Evolutionary conservation across 1,140 invertebrate genomes (phyloP).

Genomic region (Uloborus diversus): DNA sequence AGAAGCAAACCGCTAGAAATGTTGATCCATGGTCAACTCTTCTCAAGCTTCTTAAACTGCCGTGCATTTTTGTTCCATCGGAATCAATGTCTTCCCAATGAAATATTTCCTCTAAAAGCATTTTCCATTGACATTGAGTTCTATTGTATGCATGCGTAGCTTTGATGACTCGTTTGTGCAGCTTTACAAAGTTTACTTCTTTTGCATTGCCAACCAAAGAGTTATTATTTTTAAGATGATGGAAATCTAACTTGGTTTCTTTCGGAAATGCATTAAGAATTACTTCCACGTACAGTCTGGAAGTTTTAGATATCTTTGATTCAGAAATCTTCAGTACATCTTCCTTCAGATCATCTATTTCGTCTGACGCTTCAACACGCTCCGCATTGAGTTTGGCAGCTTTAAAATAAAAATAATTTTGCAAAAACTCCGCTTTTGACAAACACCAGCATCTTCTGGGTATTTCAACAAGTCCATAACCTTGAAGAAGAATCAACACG

Average conservation of each 20-base stretch:
- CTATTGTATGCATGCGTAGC: constrained; percentile 87
- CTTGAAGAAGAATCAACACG: constrained; percentile 93
- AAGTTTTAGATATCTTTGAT: not conserved
- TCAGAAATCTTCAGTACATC: constrained; percentile 68
- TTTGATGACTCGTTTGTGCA: constrained; percentile 81
- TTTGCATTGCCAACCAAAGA: constrained; percentile 73
- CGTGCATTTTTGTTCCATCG: constrained; percentile 80
- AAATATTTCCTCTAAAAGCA: constrained; percentile 78
- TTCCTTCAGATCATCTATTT: constrained; percentile 92
- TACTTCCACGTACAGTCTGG: not conserved
- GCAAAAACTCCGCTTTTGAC: constrained; percentile 71
- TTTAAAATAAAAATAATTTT: constrained; percentile 94
- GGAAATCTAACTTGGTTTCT: constrained; percentile 60
- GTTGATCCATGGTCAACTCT: constrained; percentile 74
- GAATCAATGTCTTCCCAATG: constrained; percentile 85
- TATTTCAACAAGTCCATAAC: constrained; percentile 89
- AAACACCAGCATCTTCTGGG: constrained; percentile 64
- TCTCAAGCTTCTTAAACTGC: constrained; percentile 78
- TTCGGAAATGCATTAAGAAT: constrained; percentile 64
- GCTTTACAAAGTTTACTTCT: constrained; percentile 75
- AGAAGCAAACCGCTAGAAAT: constrained; percentile 63
- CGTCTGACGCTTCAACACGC: constrained; percentile 95
- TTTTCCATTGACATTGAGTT: constrained; percentile 92
- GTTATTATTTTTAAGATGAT: constrained; percentile 46
- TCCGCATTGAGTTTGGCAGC: constrained; percentile 93